Evolutionary conservation across 2,113 vertebrate genomes (phyloP), one percentile per base, ranked within the genome.

Genomic region (Sisor rabdophorus): DNA sequence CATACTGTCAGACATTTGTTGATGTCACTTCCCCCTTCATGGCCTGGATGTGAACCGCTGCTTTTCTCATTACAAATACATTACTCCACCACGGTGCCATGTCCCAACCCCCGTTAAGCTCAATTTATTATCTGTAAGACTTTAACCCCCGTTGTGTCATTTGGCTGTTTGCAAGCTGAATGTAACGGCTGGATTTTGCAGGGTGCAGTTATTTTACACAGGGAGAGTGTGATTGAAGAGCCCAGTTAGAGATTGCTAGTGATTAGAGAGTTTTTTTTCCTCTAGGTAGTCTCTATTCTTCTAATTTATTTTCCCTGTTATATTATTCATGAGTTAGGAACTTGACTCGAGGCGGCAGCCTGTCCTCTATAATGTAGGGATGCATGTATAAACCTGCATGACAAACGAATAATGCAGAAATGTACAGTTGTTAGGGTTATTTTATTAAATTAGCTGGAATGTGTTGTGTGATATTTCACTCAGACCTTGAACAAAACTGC

Each of bases 61-160:
- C 81, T 83, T 28, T 50, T 15, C 26, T 63, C n/a, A 32, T 67
- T 72, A 50, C 67, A 61, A 30, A 71, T 48, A 36, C 87, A 85
- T 80, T 48, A 71, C 68, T 83, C 55, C 69, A 54, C 82, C 84
- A 84, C 82, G 60, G 87, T 85, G 80, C 80, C 82, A 71, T 87
- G 81, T 87, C 85, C 85, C 87, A 86, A 80, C 81, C 76, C 59
- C 76, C 54, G 61, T 64, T 63, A 70, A 77, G 84, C 73, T 81
- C 89, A 87, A 89, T 92, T 91, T 87, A 91, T 86, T 11, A 22
- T 84, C 67, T 81, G 88, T 78, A 88, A 87, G 87, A 88, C 83
- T 71, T 82, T 90, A 87, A 88, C 84, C 84, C 89, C 88, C 75
- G 90, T 91, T 91, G 89, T 92, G 84, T 79, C 80, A 75, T 68